Evolutionary conservation across 1,140 invertebrate genomes (phyloP).

Genomic region (Hestina assimilis): DNA sequence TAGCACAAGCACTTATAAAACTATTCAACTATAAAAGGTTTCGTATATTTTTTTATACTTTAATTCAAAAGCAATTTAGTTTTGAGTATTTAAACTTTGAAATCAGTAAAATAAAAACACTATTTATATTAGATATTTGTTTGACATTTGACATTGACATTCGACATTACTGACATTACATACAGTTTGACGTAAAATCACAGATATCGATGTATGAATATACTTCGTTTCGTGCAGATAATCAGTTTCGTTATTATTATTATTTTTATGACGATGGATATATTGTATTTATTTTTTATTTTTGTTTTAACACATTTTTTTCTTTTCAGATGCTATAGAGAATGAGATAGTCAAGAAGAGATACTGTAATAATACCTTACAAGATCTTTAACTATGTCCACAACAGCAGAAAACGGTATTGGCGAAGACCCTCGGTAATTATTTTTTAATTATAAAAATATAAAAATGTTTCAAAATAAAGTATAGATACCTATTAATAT

Average conservation of each 20-base stretch:
- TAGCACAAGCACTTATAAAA: background rate
- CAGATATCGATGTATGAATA: too few relatives aligned
- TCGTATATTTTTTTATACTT: background rate
- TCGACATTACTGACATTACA: too few relatives aligned
- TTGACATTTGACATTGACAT: too few relatives aligned
- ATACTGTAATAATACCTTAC: background rate
- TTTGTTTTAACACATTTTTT: background rate
- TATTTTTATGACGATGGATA: too few relatives aligned
- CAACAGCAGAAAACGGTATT: slow-evolving; percentile 52
- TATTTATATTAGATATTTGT: too few relatives aligned
- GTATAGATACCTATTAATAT: too few relatives aligned
- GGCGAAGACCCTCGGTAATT: slow-evolving; percentile 53
- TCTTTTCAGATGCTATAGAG: slow-evolving; percentile 29
- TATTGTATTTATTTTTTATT: background rate
- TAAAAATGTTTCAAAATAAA: slow-evolving; percentile 1
- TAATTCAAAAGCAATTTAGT: too few relatives aligned
- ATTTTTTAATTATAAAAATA: slow-evolving; percentile 4
- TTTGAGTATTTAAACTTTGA: too few relatives aligned
- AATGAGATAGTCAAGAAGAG: slow-evolving; percentile 29
- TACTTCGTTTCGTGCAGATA: too few relatives aligned
- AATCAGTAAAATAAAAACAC: too few relatives aligned
- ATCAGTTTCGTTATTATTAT: too few relatives aligned
- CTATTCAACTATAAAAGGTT: background rate
- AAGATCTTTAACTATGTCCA: slow-evolving; percentile 44
- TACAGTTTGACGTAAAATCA: too few relatives aligned